phyloP scores from a whole-genome alignment of 2,888 invertebrate genomes.

The Nymphalis urticae region DNA sequence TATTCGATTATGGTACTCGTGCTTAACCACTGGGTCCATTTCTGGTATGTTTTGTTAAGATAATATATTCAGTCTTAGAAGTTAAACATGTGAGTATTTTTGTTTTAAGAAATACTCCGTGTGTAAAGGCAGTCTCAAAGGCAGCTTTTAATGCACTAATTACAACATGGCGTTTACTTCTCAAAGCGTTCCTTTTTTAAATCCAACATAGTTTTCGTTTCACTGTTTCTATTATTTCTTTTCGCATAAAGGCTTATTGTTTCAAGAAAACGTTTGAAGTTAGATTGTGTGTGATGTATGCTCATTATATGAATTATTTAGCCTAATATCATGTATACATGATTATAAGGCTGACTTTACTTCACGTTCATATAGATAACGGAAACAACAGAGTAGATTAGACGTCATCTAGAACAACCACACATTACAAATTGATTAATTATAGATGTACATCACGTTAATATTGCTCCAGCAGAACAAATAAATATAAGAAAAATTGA shows the following conservation, averaged over 20 bases:
- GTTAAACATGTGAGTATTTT: not conserved
- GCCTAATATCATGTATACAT: too few relatives aligned
- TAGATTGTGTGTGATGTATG: not conserved
- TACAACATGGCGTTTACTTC: slow-evolving; percentile 23
- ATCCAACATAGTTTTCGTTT: slow-evolving; percentile 7
- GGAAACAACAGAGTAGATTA: not conserved
- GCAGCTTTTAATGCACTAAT: slow-evolving; percentile 25
- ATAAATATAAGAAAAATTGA: too few relatives aligned
- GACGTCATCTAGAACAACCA: not conserved
- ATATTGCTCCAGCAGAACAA: not conserved
- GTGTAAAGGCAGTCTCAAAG: slow-evolving; percentile 24
- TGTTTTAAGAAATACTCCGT: slow-evolving; percentile 5
- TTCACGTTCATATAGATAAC: too few relatives aligned
- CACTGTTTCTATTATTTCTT: slow-evolving; percentile 3
- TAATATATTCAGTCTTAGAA: not conserved
- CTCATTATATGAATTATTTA: not conserved
- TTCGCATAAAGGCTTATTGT: not conserved
- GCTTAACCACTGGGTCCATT: too few relatives aligned
- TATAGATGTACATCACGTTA: not conserved
- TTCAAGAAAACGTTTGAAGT: not conserved
- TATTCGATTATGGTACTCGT: too few relatives aligned
- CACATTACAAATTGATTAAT: too few relatives aligned
- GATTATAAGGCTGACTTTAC: too few relatives aligned
- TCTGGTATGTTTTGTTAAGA: too few relatives aligned
- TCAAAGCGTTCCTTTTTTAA: slow-evolving; percentile 23